phyloP scores from a whole-genome alignment of 2,113 vertebrate species.

The Propithecus coquereli region DNA sequence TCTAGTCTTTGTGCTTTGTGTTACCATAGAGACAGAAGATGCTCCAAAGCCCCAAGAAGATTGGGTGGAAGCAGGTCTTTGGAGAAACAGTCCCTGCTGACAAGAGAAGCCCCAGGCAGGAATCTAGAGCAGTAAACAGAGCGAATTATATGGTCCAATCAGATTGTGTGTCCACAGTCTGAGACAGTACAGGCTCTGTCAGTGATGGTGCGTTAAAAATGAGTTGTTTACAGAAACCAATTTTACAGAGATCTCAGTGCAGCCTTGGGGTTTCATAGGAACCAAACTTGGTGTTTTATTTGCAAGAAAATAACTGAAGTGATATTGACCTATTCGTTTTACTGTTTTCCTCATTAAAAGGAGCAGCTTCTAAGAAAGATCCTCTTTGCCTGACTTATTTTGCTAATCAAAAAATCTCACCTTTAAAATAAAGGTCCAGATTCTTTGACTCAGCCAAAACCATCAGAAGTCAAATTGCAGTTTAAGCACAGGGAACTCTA shows the following conservation, averaged over 20 bases:
- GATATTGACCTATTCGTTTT: constrained; percentile 52
- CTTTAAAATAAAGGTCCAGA: constrained; percentile 49
- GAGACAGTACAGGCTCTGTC: not conserved
- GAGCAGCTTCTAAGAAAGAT: constrained; percentile 35
- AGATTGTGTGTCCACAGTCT: constrained; percentile 17
- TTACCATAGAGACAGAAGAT: constrained; percentile 73
- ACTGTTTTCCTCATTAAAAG: constrained; percentile 58
- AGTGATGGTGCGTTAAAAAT: not conserved
- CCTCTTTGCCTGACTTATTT: constrained; percentile 47
- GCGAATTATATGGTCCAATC: constrained; percentile 39
- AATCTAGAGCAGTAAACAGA: constrained; percentile 51
- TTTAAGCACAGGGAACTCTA: not conserved
- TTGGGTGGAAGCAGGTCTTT: constrained; percentile 51
- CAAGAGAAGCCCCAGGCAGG: constrained; percentile 47
- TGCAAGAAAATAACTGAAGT: constrained; percentile 53
- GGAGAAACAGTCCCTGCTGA: constrained; percentile 65
- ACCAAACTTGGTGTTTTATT: constrained; percentile 41
- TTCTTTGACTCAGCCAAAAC: constrained; percentile 9
- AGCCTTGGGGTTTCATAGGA: constrained; percentile 21
- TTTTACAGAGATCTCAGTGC: constrained; percentile 26
- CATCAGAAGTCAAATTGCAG: constrained; percentile 19
- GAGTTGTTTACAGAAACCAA: constrained; percentile 54
- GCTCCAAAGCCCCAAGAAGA: constrained; percentile 60
- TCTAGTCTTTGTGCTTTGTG: constrained; percentile 57
- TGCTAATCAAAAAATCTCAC: constrained; percentile 60